phyloP scores from a whole-genome alignment of 2,113 vertebrate genomes.

The Perca fluviatilis region DNA sequence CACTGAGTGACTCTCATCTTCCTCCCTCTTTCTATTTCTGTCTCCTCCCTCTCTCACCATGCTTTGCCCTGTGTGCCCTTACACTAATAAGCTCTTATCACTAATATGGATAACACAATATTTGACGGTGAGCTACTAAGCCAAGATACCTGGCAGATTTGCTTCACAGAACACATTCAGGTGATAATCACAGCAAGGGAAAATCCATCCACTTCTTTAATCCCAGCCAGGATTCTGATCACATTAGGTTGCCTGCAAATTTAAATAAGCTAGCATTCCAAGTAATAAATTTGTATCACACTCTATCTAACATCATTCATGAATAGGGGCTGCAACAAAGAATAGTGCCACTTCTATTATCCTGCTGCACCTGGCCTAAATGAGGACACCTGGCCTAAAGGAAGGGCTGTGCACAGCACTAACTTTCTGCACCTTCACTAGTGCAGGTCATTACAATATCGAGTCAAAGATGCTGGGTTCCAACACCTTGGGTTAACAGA shows the following conservation, averaged over 20 bases:
- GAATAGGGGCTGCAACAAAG: constrained; percentile 2
- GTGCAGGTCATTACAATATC: not conserved
- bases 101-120: constrained; percentile 33
- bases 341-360: not conserved
- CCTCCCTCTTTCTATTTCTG: not conserved
- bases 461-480: not conserved
- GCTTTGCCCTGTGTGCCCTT: constrained; percentile 18
- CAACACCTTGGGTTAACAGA: not conserved
- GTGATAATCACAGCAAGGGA: constrained; percentile 28
- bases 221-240: constrained; percentile 19
- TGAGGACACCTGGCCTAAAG: not conserved
- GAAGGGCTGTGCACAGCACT: not conserved
- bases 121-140: constrained; percentile 37
- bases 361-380: not conserved
- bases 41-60: constrained; percentile 26
- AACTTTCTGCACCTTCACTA: not conserved
- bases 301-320: constrained; percentile 2
- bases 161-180: constrained; percentile 44
- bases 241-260: constrained; percentile 4
- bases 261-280: constrained; percentile 9
- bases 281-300: constrained; percentile 3
- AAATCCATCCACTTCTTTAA: constrained; percentile 9
- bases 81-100: constrained; percentile 61
- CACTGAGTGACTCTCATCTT: not conserved
- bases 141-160: constrained; percentile 45